Base-by-base conservation (phyloP, 1,140 invertebrate species). In the Pseudomyrmex gracilis region DNA sequence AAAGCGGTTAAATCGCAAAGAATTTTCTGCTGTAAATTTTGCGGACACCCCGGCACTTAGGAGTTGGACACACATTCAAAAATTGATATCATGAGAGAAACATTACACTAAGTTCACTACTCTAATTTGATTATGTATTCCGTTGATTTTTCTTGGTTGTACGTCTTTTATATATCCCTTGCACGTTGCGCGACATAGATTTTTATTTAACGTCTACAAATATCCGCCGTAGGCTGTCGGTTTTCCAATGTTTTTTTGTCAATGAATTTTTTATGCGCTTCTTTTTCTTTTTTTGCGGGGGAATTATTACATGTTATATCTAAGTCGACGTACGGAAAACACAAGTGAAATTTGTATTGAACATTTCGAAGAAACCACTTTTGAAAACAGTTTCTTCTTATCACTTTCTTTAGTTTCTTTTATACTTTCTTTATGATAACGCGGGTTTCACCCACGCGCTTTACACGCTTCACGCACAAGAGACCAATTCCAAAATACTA, bases 71-170 rank as follows among this genome's bases (percentile, higher is more conserved):
- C 43, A 58, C 15, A 55, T 58, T 78, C 22, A 17, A 45, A 66
- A 45, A 43, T 67, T 53, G 51, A 20, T 43, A 63, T 77, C 74
- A 68, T 20, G 1, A 45, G 20, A 71, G 71, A 73, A 43, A 63
- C 24, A 8, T 73, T 68, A 68, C n/a, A 12, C 49, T 84, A 83
- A 70, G 61, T 58, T 76, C 64, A 67, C 49, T 70, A 64, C 8
- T 57, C 76, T 90, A 84, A 82, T 83, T 73, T 93, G 93, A 93
- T 93, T 92, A 93, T 93, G 92, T 93, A 92, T 92, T 92, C 90
- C 57, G 78, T 78, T 92, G 92, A 93, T 90, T 92, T 93, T 91
- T 93, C 92, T 93, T 93, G 92, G 93, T 92, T 93, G 83, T 61
- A 84, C 76, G 9, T 61, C 24, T 22, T 34, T 34, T 71, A 47